These are phyloP conservation scores for Schizothorax lantsangensis DNA, from an alignment of 2,797 vertebrate species.

Conservation along the genomic window DNA sequence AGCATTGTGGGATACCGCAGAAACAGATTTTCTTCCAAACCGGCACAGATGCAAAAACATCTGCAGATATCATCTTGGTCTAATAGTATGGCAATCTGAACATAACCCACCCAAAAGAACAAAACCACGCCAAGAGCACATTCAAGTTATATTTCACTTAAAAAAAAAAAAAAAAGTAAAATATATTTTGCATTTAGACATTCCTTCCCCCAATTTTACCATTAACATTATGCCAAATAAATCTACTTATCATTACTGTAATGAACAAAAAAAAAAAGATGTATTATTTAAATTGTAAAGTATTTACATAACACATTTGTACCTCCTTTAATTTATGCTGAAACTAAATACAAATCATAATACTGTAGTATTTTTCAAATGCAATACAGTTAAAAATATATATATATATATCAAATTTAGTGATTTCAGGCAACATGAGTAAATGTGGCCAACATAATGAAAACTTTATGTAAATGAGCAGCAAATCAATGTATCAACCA, in stretches of 20 bases:
- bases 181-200: background rate
- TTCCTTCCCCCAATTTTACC: background rate
- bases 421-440: background rate
- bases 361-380: too few relatives aligned
- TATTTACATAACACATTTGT: too few relatives aligned
- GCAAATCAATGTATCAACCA: background rate
- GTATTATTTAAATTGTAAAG: too few relatives aligned
- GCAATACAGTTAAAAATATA: background rate
- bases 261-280: background rate
- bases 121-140: background rate
- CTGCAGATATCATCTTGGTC: background rate
- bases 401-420: background rate
- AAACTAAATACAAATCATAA: too few relatives aligned
- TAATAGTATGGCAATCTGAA: background rate
- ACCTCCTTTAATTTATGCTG: too few relatives aligned
- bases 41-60: slow-evolving; percentile 1
- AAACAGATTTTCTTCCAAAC: slow-evolving; percentile 7
- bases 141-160: background rate
- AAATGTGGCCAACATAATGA: background rate
- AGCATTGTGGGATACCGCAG: background rate
- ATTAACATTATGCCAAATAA: background rate
- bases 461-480: background rate
- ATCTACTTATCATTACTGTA: background rate
- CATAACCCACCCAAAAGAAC: background rate
- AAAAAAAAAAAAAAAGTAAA: background rate